Evolutionary conservation across 2,113 vertebrate species (phyloP).

Genomic region (Mandrillus leucophaeus): DNA sequence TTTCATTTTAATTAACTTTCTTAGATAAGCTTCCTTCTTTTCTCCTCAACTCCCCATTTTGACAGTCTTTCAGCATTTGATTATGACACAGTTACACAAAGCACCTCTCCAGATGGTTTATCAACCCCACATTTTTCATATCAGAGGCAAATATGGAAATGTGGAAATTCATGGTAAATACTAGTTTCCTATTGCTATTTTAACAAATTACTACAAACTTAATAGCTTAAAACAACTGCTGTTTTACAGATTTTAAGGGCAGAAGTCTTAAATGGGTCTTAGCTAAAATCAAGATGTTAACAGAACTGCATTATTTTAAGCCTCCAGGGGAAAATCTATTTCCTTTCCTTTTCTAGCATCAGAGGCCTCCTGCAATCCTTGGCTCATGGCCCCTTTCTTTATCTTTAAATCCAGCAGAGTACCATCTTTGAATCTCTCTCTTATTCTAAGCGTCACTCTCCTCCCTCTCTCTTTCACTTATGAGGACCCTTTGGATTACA

Average conservation of each 20-base stretch:
- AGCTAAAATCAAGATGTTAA: not conserved
- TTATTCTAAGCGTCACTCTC: not conserved
- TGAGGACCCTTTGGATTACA: not conserved
- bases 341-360: not conserved
- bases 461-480: not conserved
- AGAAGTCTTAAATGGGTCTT: not conserved
- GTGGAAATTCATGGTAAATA: not conserved
- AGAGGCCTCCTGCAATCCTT: not conserved
- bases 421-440: not conserved
- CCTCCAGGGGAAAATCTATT: not conserved
- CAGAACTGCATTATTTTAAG: not conserved
- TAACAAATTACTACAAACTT: not conserved
- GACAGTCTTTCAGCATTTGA: not conserved
- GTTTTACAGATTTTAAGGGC: not conserved
- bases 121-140: not conserved
- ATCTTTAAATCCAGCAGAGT: not conserved
- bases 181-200: not conserved
- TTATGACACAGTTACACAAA: not conserved
- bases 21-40: not conserved
- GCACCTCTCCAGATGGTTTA: not conserved
- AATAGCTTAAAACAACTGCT: not conserved
- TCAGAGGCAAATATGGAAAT: not conserved
- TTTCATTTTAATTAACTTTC: conserved; percentile 9
- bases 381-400: not conserved
- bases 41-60: not conserved